phyloP scores from a whole-genome alignment of 2,113 vertebrate genomes.

The Anhinga rufa region DNA sequence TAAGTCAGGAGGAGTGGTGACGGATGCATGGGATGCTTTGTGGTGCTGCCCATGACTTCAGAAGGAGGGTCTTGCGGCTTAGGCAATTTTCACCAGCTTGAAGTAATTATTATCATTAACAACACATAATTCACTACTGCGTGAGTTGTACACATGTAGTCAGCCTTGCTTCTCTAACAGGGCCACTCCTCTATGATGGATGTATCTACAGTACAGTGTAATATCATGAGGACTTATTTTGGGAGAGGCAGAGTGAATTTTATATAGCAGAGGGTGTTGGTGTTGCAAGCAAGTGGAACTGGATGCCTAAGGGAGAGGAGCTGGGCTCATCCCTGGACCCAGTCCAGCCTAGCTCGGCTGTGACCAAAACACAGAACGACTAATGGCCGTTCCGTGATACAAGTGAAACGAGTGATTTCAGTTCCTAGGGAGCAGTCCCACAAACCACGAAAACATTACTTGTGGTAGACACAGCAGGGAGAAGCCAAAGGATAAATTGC shows the following conservation, averaged over 20 bases:
- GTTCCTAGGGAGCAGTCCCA: background rate
- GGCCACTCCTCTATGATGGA: background rate
- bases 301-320: background rate
- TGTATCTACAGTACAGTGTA: background rate
- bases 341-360: background rate
- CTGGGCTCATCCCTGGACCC: background rate
- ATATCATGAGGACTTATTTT: background rate
- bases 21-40: background rate
- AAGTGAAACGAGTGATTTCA: background rate
- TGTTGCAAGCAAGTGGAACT: background rate
- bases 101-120: background rate
- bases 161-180: background rate
- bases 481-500: background rate
- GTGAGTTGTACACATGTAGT: background rate
- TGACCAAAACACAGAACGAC: accelerated
- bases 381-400: background rate
- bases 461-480: background rate
- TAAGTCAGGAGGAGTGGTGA: background rate
- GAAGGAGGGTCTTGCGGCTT: background rate
- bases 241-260: background rate
- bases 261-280: background rate
- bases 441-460: background rate
- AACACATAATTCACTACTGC: background rate
- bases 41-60: background rate
- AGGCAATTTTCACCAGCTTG: background rate